Conservation (phyloP, 2,113 vertebrate species). For the Gila orcuttii region DNA sequence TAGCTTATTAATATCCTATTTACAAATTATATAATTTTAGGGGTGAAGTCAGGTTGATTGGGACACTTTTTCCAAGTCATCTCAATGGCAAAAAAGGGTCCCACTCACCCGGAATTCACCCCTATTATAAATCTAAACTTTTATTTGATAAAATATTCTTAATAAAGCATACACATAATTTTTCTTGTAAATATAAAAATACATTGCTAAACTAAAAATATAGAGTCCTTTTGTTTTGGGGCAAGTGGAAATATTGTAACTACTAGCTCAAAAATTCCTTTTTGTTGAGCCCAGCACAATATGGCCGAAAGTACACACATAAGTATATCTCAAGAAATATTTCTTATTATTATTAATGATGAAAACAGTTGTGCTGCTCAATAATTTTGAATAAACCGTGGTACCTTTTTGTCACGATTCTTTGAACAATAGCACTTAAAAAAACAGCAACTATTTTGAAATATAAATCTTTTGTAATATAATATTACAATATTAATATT, state of each 20-base stretch:
- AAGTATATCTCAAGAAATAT: neutral
- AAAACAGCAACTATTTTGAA: neutral
- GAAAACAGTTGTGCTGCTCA: neutral
- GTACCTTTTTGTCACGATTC: neutral
- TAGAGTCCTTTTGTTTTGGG: neutral
- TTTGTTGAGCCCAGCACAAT: neutral
- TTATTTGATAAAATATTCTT: neutral
- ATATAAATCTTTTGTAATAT: too few relatives aligned
- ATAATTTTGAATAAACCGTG: neutral
- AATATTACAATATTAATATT: too few relatives aligned
- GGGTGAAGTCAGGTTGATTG: too few relatives aligned
- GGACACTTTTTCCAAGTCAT: too few relatives aligned
- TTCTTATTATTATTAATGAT: neutral
- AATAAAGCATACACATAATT: neutral
- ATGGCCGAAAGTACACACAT: neutral
- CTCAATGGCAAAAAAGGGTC: too few relatives aligned
- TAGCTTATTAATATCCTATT: neutral
- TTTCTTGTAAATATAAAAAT: neutral
- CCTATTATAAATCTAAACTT: too few relatives aligned
- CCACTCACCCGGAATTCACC: too few relatives aligned
- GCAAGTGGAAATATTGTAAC: neutral
- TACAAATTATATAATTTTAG: neutral
- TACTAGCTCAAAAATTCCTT: too few relatives aligned
- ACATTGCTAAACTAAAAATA: neutral
- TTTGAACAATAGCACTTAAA: neutral